Base-by-base conservation (phyloP, 2,113 vertebrate genomes). In the Heterotilapia buettikoferi region DNA sequence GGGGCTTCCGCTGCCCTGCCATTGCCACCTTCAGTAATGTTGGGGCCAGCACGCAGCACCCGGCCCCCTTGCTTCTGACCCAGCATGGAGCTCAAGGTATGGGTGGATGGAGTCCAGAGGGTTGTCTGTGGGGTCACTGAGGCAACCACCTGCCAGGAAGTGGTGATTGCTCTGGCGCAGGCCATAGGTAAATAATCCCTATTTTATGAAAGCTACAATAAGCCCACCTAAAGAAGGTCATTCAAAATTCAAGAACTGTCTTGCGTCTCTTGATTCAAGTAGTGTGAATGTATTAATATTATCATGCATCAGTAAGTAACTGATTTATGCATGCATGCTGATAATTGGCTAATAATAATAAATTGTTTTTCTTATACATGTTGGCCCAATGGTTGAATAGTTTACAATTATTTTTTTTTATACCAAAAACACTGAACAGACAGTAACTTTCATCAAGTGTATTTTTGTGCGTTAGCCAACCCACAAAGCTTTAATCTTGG, bases 51-150 rank as follows among this genome's bases (percentile, higher is more conserved):
- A 85, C 89, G 83, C 21, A 81, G 66, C 82, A 91, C 76, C 84
- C 21, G 68, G 43, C 89, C 84, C 81, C 89, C 82, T 93, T 82
- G 33, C 76, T 92, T 93, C 92, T 96, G 95, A 95, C 93, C 89
- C 92, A 97, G 94, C 95, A 99, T 99, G 99, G 99, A 99, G 96
- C 98, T 99, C 82, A 99, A 99, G 94, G 99, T 99, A 90, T 99
- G 99, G 99, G 99, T 99, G 87, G 99, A 99, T 88, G 99, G 98
- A 94, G 97, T 99, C 84, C 99, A 99, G 96, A 97, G 99, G 85
- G 98, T 99, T 4, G 98, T 99, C 56, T 99, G 99, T 29, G 99
- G 99, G 6, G 98, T 99, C 94, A 99, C 98, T 0, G 98, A 99
- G 95, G 97, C 97, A 87, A 99, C 99, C 73, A 99, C 99, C 43